Evolutionary conservation across 2,888 invertebrate species (phyloP).

Genomic region (Dryomyza anilis): DNA sequence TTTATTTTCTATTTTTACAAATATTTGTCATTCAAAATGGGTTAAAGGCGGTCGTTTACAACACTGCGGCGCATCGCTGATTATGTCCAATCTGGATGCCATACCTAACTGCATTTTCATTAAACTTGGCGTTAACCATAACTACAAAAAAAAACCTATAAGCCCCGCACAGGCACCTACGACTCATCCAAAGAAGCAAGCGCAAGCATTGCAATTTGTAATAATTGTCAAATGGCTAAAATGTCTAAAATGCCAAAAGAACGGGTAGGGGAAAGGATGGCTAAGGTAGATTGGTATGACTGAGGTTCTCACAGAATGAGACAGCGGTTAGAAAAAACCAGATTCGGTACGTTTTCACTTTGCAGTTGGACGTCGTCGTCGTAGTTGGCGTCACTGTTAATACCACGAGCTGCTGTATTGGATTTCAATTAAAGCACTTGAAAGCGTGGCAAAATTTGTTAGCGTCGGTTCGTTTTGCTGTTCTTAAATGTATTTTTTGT

Average conservation of each 20-base stretch:
- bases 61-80: too few species aligned
- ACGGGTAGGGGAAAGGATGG: not conserved
- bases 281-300: not conserved
- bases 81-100: too few species aligned
- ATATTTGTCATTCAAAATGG: too few species aligned
- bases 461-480: constrained; percentile 5
- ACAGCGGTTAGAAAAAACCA: not conserved
- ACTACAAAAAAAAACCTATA: too few species aligned
- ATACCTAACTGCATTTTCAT: too few species aligned
- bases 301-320: not conserved
- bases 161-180: too few species aligned
- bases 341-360: constrained; percentile 3
- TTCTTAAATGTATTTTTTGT: too few species aligned
- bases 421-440: not conserved
- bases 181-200: not conserved
- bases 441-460: not conserved
- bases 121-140: too few species aligned
- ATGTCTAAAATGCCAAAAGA: not conserved
- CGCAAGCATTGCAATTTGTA: not conserved
- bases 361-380: not conserved
- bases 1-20: too few species aligned
- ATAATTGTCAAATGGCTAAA: not conserved
- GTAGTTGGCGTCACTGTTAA: not conserved
- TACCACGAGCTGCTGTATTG: not conserved
- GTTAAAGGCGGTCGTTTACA: too few species aligned